phyloP scores from a whole-genome alignment of 2,113 vertebrate genomes.

The Otus sunia region DNA sequence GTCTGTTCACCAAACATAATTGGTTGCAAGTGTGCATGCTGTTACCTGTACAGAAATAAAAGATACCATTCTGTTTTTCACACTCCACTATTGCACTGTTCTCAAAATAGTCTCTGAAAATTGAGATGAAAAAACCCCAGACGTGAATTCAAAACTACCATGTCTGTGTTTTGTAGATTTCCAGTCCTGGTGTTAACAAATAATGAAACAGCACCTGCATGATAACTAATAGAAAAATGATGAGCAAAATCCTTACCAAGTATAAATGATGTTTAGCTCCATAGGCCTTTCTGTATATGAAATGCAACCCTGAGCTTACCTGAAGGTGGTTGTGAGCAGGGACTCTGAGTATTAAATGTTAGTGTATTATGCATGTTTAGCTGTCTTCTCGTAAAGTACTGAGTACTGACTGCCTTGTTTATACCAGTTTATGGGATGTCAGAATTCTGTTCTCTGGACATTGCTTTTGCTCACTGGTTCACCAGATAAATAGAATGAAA shows the following conservation, averaged over 20 bases:
- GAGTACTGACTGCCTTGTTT: not conserved
- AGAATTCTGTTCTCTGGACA: not conserved
- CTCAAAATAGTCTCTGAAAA: not conserved
- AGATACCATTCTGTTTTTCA: not conserved
- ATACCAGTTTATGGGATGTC: not conserved
- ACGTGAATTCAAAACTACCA: not conserved
- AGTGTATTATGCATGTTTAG: not conserved
- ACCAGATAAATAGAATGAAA: not conserved
- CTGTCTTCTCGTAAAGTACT: not conserved
- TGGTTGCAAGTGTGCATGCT: not conserved
- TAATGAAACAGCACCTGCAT: not conserved
- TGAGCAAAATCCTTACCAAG: not conserved
- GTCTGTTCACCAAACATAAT: not conserved
- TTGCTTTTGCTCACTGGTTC: not conserved
- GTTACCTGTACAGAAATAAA: not conserved
- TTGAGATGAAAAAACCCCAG: not conserved
- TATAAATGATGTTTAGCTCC: not conserved
- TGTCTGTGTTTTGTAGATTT: not conserved
- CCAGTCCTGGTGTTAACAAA: not conserved
- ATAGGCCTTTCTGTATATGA: not conserved
- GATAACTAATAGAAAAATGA: not conserved
- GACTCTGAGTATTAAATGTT: not conserved
- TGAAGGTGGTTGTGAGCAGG: not conserved
- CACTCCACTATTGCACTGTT: not conserved
- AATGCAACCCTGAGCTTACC: not conserved